These are phyloP conservation scores for Tachysurus fulvidraco DNA, from an alignment of 2,113 vertebrate species.

Conservation along the genomic window DNA sequence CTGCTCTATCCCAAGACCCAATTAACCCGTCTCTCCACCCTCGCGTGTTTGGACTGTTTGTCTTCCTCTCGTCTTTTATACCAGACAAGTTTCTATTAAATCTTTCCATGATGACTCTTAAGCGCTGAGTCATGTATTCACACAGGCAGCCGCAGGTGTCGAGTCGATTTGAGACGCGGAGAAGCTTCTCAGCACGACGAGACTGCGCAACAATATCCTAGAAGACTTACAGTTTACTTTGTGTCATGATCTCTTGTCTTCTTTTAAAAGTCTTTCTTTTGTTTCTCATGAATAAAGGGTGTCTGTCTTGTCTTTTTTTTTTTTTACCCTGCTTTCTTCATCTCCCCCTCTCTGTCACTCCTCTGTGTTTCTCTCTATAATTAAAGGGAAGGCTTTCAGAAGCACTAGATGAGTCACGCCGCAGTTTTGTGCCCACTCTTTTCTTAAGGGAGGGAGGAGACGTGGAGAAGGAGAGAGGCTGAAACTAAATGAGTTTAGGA, in stretches of 20 bases:
- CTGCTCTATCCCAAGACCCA: background rate
- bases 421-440: constrained; percentile 54
- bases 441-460: constrained; percentile 26
- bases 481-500: constrained; percentile 8
- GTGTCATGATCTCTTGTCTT: background rate
- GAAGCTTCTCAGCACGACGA: background rate
- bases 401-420: constrained; percentile 48
- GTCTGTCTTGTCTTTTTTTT: constrained; percentile 7
- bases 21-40: constrained; percentile 17
- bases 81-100: constrained; percentile 12
- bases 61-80: background rate
- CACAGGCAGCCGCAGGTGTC: constrained; percentile 3
- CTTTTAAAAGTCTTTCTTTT: constrained; percentile 1
- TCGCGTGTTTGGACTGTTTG: constrained; percentile 19
- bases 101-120: background rate
- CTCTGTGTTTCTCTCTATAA: constrained; percentile 34
- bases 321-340: background rate
- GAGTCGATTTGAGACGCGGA: background rate
- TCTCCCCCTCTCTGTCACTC: constrained; percentile 22
- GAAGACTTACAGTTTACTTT: constrained; percentile 10
- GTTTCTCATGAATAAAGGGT: background rate
- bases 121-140: constrained; percentile 5
- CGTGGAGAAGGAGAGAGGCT: constrained; percentile 14
- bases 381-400: constrained; percentile 52
- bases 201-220: background rate